Base-by-base conservation (phyloP, 2,113 vertebrate genomes). In the Hemibagrus wyckioides region DNA sequence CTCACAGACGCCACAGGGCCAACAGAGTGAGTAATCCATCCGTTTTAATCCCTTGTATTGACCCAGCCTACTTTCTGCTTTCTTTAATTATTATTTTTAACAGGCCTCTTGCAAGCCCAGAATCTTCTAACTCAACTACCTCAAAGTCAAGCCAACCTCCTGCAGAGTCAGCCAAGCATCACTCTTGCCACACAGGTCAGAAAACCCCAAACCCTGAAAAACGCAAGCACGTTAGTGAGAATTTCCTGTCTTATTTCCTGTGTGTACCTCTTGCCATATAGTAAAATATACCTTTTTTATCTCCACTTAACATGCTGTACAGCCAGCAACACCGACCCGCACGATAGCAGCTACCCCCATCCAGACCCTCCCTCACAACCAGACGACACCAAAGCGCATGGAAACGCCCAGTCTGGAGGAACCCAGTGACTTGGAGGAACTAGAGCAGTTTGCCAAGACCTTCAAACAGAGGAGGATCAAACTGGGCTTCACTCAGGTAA, bases 81-180 rank as follows among this genome's bases (percentile, higher is more conserved):
- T 71, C 23, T 15, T 39, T 86, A 9, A 2, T 36, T 10, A 30
- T 30, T 0, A 77, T 82, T 90, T 73, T 87, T 54, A 90, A 48
- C 84, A 98, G 98, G 97, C 93, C 96, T 99, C 93, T 95, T 99
- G 96, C 98, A 98, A 97, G 96, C 97, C 96, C 97, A 96, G 93
- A 97, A 96, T 96, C 97, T 99, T 96, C 93, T 99, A 97, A 97
- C 96, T 92, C 98, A 99, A 97, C 98, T 99, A 99, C 98, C 98
- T 99, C 98, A 98, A 98, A 99, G 97, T 97, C 98, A 99, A 99
- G 96, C 97, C 97, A 99, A 97, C 97, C 98, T 99, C 97, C 98
- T 99, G 94, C 97, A 97, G 94, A 96, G 96, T 94, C 98, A 98
- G 96, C 97, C 97, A 95, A 98, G 97, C 97, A 97, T 99, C 95